A percentile compares a stretch with the other conserved stretches of the same genome.
These are phyloP conservation scores for Metaphire vulgaris DNA, from an alignment of 1,140 invertebrate species.

Conservation along the genomic window DNA sequence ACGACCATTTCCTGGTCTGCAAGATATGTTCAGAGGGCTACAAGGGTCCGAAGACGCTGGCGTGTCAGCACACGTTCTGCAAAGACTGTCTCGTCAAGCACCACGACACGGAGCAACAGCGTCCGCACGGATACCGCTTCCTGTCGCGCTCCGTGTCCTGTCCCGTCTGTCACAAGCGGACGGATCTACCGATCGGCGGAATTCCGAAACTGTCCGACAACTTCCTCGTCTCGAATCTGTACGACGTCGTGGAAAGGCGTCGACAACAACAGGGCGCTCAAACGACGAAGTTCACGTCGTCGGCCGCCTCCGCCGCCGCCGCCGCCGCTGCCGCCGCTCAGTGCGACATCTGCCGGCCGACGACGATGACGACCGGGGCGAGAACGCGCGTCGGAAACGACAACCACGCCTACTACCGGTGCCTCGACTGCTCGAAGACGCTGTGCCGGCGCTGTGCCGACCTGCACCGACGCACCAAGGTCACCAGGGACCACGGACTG, in stretches of 20 bases:
- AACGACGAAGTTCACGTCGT: neutral
- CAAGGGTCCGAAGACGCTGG: slow-evolving; percentile 68
- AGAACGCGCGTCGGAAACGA: neutral
- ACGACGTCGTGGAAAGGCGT: slow-evolving; percentile 42
- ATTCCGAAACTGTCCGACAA: slow-evolving; percentile 49
- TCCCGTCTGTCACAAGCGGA: slow-evolving; percentile 50
- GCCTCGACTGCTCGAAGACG: slow-evolving; percentile 50
- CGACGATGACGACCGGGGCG: neutral
- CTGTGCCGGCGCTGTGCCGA: slow-evolving; percentile 48
- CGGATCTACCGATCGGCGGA: slow-evolving; percentile 49
- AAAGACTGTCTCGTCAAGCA: slow-evolving; percentile 61
- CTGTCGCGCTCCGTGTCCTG: slow-evolving; percentile 39
- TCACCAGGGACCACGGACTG: slow-evolving; percentile 48
- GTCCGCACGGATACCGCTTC: neutral
- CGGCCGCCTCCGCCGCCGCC: slow-evolving; percentile 14
- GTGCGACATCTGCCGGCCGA: neutral
- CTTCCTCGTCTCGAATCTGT: slow-evolving; percentile 49
- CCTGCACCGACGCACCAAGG: slow-evolving; percentile 46
- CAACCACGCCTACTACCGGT: slow-evolving; percentile 40
- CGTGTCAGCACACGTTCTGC: slow-evolving; percentile 88
- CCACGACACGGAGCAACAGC: neutral
- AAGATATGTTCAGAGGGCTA: slow-evolving; percentile 52
- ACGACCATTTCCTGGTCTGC: slow-evolving; percentile 52
- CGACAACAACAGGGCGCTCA: no score
- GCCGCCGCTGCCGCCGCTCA: no score